Evolutionary conservation across 2,888 invertebrate species (phyloP).

Genomic region (Drosophila fulvimacula): DNA sequence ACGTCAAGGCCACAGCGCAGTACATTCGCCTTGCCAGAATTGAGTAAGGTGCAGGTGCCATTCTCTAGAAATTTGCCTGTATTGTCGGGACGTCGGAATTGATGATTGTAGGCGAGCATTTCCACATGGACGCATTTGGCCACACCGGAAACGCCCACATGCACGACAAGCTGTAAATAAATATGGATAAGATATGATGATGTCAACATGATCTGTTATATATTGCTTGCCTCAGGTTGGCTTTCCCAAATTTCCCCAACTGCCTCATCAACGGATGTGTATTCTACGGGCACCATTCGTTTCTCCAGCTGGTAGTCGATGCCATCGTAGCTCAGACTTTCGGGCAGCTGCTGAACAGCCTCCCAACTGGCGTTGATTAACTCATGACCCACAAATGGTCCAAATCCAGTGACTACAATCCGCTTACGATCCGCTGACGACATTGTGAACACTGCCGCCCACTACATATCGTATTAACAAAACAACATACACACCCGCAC

Average conservation of each 20-base stretch:
- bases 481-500: too few species aligned
- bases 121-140: constrained; percentile 82
- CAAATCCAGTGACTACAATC: constrained; percentile 90
- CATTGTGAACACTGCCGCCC: constrained; percentile 49
- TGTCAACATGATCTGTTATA: constrained; percentile 30
- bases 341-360: constrained; percentile 87
- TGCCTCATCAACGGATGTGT: constrained; percentile 87
- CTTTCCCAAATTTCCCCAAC: constrained; percentile 88
- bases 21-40: constrained; percentile 62
- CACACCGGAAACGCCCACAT: constrained; percentile 83
- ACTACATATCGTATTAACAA: constrained; percentile 1
- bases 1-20: constrained; percentile 81
- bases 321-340: constrained; percentile 78
- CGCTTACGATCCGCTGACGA: constrained; percentile 68
- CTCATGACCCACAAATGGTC: constrained; percentile 89
- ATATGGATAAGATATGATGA: constrained; percentile 38
- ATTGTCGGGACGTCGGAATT: constrained; percentile 82
- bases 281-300: constrained; percentile 88
- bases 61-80: constrained; percentile 71
- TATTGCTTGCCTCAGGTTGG: constrained; percentile 87
- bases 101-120: constrained; percentile 83
- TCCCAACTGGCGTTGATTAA: constrained; percentile 91
- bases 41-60: constrained; percentile 60
- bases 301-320: constrained; percentile 86
- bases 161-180: constrained; percentile 82